Evolutionary conservation across 2,888 invertebrate species (phyloP).

Genomic region (Philereme vetulata): DNA sequence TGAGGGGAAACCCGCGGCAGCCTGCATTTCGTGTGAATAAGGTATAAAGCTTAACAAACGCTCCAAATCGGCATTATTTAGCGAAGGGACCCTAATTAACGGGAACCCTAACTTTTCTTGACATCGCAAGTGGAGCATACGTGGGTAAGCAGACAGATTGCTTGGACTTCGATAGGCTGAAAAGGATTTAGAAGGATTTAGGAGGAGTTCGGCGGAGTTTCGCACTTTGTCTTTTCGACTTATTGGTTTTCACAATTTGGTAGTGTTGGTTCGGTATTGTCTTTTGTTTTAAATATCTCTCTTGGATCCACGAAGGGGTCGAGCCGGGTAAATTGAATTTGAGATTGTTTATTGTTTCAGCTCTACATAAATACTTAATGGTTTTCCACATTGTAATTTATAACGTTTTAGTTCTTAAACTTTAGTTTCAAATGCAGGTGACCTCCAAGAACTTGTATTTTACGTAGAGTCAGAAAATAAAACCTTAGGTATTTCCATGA

Average conservation of each 20-base stretch:
- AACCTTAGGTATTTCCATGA: too few species aligned
- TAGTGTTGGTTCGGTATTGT: slow-evolving; percentile 10
- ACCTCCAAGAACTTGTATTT: too few species aligned
- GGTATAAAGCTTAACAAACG: slow-evolving; percentile 62
- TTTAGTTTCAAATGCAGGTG: too few species aligned
- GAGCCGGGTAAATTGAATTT: slow-evolving; percentile 12
- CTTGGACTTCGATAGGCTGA: slow-evolving; percentile 62
- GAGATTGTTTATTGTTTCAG: neutral
- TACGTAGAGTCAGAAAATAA: too few species aligned
- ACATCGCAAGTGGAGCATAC: slow-evolving; percentile 58
- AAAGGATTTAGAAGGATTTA: slow-evolving; percentile 57
- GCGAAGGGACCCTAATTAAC: slow-evolving; percentile 66
- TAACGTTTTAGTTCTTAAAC: too few species aligned
- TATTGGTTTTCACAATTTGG: slow-evolving; percentile 32
- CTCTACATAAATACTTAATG: too few species aligned
- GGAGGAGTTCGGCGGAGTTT: slow-evolving; percentile 49
- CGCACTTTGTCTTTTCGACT: slow-evolving; percentile 38
- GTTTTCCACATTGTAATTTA: too few species aligned
- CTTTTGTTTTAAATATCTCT: slow-evolving; percentile 8
- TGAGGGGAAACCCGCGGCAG: too few species aligned
- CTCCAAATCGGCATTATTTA: slow-evolving; percentile 73
- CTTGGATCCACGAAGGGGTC: slow-evolving; percentile 2
- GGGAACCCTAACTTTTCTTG: slow-evolving; percentile 72
- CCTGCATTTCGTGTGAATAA: slow-evolving; percentile 13
- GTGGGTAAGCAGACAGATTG: slow-evolving; percentile 60